These are phyloP conservation scores for Caenorhabditis japonica DNA, from an alignment of 2,888 invertebrate genomes.

Conservation along the genomic window DNA sequence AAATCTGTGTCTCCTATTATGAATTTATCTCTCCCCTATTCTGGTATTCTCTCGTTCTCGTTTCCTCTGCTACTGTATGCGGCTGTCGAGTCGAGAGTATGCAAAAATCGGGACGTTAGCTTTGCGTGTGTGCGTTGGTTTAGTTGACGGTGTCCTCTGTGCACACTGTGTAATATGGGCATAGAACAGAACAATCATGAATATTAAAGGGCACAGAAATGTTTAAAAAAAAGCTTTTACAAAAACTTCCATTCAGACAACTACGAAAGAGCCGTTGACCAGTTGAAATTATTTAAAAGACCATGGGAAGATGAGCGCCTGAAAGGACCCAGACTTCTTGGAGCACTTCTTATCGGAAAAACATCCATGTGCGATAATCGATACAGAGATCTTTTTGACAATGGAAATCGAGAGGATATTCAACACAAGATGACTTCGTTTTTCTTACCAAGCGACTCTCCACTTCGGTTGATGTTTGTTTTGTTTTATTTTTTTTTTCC, in stretches of 20 bases:
- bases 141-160: conserved; percentile 8
- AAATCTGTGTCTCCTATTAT: neutral
- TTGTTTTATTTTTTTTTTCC: conserved; percentile 36
- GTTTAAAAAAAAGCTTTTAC: neutral
- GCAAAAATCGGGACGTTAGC: conserved; percentile 9
- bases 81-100: conserved; percentile 14
- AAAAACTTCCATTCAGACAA: neutral
- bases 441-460: conserved; percentile 50
- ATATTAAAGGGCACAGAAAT: neutral
- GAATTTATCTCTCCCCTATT: neutral
- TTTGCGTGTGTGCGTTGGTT: conserved; percentile 11
- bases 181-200: no score
- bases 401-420: conserved; percentile 35
- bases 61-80: conserved; percentile 28
- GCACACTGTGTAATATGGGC: conserved; percentile 1
- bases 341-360: conserved; percentile 41
- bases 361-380: conserved; percentile 10
- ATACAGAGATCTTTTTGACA: conserved; percentile 36
- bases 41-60: neutral
- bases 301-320: conserved; percentile 10
- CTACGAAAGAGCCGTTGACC: conserved; percentile 5
- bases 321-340: conserved; percentile 21
- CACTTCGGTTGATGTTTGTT: conserved; percentile 61
- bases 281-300: conserved; percentile 7
- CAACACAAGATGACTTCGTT: conserved; percentile 64